Evolutionary conservation across 2,113 vertebrate genomes (phyloP).

Genomic region (Antechinus stuartii): DNA sequence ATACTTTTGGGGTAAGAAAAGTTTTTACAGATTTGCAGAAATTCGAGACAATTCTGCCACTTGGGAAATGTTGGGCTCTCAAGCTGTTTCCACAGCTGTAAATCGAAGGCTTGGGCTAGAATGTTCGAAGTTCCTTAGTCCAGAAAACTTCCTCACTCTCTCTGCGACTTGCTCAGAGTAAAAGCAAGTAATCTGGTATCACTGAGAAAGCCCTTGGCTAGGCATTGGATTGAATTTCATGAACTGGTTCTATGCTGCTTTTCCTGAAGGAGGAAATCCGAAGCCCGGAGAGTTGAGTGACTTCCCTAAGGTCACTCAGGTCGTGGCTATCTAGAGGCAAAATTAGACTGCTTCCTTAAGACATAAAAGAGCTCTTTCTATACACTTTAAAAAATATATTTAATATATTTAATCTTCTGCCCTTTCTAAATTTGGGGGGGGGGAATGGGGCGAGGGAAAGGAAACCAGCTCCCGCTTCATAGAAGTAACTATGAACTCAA

Average conservation of each 20-base stretch:
- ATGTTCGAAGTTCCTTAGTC: neutral
- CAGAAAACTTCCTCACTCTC: neutral
- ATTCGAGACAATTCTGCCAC: neutral
- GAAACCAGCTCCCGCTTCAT: neutral
- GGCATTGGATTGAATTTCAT: neutral
- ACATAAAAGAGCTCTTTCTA: neutral
- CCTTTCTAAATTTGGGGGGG: neutral
- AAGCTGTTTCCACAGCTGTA: neutral
- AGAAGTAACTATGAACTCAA: neutral
- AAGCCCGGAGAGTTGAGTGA: neutral
- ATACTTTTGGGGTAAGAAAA: neutral
- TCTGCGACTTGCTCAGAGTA: neutral
- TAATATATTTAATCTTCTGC: neutral
- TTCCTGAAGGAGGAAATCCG: neutral
- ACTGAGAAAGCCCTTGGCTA: neutral
- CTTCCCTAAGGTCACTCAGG: neutral
- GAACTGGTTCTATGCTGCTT: neutral
- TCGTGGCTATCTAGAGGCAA: neutral
- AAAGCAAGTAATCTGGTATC: neutral
- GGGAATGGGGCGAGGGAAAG: neutral
- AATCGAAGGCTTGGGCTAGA: neutral
- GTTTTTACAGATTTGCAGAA: neutral
- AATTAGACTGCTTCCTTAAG: neutral
- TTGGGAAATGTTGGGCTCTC: neutral
- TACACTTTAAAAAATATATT: too few relatives aligned